Evolutionary conservation across 2,888 invertebrate species (phyloP).

Genomic region (Callyntrura sp.): DNA sequence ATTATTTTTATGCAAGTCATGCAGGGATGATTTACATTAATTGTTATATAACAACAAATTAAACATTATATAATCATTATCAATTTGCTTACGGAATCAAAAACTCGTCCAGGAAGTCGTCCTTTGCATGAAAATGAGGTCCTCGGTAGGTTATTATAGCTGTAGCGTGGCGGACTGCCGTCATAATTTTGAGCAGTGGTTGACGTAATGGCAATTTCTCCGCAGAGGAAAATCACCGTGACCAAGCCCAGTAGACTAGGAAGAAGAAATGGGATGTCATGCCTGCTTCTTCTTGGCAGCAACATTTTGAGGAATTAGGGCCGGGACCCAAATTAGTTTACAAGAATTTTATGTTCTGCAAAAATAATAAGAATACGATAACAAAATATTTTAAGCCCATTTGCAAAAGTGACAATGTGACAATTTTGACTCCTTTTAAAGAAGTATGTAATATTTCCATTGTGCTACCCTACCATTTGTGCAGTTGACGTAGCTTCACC

Average conservation of each 20-base stretch:
- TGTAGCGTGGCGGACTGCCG: conserved; percentile 79
- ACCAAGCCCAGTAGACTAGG: conserved; percentile 62
- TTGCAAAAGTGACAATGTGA: conserved; percentile 19
- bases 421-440: conserved; percentile 2
- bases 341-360: conserved; percentile 40
- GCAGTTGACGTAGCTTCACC: neutral
- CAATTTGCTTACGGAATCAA: conserved; percentile 81
- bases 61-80: neutral
- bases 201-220: conserved; percentile 27
- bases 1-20: conserved; percentile 38
- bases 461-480: neutral
- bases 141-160: conserved; percentile 80
- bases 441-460: neutral
- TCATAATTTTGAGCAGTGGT: conserved; percentile 68
- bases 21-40: conserved; percentile 26
- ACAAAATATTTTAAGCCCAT: conserved; percentile 3
- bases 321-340: conserved; percentile 53
- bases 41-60: conserved; percentile 13
- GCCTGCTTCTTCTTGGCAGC: conserved; percentile 62
- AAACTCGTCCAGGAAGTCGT: conserved; percentile 82
- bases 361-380: neutral
- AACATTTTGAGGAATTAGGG: conserved; percentile 46
- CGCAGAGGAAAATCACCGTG: conserved; percentile 55
- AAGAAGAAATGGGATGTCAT: conserved; percentile 36
- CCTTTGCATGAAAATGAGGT: conserved; percentile 82